Evolutionary conservation across 2,113 vertebrate genomes (phyloP).

Genomic region (Anarhynchus alexandrinus): DNA sequence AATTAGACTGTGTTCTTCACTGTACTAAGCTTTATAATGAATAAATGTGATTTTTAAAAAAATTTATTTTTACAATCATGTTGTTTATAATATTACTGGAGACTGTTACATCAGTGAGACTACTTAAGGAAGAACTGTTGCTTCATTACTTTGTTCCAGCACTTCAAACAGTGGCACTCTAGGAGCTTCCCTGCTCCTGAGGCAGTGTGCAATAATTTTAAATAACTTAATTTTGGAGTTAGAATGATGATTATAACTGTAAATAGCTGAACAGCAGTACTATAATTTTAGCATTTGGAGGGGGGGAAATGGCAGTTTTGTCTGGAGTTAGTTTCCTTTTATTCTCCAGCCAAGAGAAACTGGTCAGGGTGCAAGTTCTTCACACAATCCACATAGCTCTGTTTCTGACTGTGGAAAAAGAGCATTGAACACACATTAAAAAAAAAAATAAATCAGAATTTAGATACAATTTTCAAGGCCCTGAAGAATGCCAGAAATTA

Average conservation of each 20-base stretch:
- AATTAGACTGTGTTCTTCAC: neutral
- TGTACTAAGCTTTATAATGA: neutral
- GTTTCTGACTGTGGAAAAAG: neutral
- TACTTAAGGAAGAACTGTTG: neutral
- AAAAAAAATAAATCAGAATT: neutral
- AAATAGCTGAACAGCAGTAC: neutral
- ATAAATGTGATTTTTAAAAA: neutral
- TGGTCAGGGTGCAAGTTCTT: neutral
- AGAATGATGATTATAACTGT: neutral
- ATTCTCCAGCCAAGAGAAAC: neutral
- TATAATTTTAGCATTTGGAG: neutral
- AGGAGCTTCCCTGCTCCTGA: neutral
- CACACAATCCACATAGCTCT: neutral
- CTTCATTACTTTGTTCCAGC: neutral
- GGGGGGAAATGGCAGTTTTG: neutral
- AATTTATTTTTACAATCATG: rapidly evolving
- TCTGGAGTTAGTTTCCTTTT: neutral
- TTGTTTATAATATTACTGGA: neutral
- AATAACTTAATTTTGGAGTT: neutral
- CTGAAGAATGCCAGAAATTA: neutral
- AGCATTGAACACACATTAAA: neutral
- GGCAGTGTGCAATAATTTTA: neutral
- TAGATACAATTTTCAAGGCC: neutral
- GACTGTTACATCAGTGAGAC: neutral
- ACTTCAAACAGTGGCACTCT: neutral